Evolutionary conservation across 2,797 vertebrate genomes (phyloP).

Genomic region (Hipposideros larvatus): DNA sequence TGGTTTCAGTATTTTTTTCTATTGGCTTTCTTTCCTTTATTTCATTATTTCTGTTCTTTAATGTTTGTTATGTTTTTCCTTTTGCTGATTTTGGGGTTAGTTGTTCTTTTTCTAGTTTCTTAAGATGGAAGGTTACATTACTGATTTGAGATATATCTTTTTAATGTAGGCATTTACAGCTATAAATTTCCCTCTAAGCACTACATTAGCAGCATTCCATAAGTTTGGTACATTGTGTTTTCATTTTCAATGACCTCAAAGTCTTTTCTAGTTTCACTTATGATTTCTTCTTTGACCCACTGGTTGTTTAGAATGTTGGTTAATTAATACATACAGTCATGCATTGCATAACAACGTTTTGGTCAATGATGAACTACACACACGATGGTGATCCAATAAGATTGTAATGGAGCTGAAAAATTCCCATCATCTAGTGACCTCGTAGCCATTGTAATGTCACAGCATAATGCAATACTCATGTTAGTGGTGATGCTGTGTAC

Average conservation of each 20-base stretch:
- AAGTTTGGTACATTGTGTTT: not conserved
- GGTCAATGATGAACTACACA: not conserved
- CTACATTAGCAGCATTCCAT: not conserved
- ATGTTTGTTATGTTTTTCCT: not conserved
- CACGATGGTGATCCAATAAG: not conserved
- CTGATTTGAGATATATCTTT: not conserved
- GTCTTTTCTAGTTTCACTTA: not conserved
- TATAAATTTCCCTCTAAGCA: not conserved
- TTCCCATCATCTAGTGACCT: not conserved
- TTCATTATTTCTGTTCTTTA: not conserved
- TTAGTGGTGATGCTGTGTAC: too few relatives aligned
- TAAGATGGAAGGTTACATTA: not conserved
- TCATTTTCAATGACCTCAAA: not conserved
- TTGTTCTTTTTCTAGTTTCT: not conserved
- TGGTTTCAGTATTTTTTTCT: not conserved
- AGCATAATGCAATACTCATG: not conserved
- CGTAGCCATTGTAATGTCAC: not conserved
- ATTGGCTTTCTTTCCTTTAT: not conserved
- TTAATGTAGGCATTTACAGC: not conserved
- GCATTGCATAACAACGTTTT: not conserved
- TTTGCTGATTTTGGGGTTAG: not conserved
- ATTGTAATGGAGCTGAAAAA: not conserved
- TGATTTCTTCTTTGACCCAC: not conserved
- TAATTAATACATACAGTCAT: not conserved
- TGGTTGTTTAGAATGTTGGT: not conserved